A percentile compares a stretch with the other conserved stretches of the same genome.
Conservation (phyloP, 1,140 invertebrate genomes). For the Gonatopus flavifemur region DNA sequence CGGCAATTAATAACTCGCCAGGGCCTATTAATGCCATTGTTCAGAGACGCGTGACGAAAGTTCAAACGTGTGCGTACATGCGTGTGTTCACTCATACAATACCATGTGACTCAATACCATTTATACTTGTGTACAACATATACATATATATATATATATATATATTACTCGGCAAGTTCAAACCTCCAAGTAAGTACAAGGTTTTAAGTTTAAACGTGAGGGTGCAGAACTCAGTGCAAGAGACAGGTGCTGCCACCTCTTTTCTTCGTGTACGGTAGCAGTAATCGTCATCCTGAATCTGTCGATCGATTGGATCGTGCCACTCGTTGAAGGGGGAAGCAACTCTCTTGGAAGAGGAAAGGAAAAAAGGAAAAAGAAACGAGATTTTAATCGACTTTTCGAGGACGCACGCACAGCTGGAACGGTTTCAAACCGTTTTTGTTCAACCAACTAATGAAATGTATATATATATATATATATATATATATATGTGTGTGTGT, state of each 20-base stretch:
- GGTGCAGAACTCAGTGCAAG: slow-evolving; percentile 12
- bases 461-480: no score
- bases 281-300: slow-evolving; percentile 45
- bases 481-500: no score
- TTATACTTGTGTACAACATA: no score
- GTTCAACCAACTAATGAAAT: no score
- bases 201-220: no score
- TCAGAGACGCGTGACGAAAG: slow-evolving; percentile 57
- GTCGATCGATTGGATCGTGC: slow-evolving; percentile 42
- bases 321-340: slow-evolving; percentile 16
- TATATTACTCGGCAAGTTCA: slow-evolving; percentile 31
- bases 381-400: slow-evolving; percentile 34
- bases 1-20: slow-evolving; percentile 57
- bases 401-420: slow-evolving; percentile 22
- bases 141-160: slow-evolving; percentile 20
- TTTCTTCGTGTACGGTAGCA: slow-evolving; percentile 36
- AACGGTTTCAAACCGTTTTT: no score
- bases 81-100: slow-evolving; percentile 20
- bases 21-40: slow-evolving; percentile 58
- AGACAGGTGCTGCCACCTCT: slow-evolving; percentile 53
- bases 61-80: slow-evolving; percentile 28
- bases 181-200: no score
- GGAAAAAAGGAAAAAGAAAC: no score
- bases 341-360: slow-evolving; percentile 5
- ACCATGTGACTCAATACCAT: slow-evolving; percentile 19